These are phyloP conservation scores for Philaethria dido DNA, from an alignment of 2,888 invertebrate species.

Conservation along the genomic window DNA sequence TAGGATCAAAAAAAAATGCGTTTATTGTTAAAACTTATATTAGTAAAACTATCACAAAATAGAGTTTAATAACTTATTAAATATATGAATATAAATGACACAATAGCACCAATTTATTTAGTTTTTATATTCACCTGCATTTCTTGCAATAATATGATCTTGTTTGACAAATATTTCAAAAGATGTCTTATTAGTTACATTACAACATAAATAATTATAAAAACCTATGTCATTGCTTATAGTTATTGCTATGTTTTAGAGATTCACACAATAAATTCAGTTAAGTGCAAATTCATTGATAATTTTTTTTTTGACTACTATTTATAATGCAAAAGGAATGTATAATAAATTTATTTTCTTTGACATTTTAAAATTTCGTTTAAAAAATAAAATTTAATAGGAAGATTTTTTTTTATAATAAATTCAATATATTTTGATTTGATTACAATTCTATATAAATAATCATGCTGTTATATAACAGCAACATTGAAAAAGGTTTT, in stretches of 20 bases:
- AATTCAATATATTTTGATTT: no score
- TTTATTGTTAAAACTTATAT: constrained; percentile 20
- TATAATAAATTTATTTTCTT: neutral
- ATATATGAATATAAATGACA: constrained; percentile 30
- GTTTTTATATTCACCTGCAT: neutral
- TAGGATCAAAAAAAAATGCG: constrained; percentile 7
- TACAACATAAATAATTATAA: neutral
- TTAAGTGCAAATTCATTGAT: neutral
- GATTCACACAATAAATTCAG: constrained; percentile 30
- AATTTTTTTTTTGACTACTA: neutral
- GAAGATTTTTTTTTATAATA: no score
- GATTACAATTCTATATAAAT: no score
- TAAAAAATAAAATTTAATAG: no score
- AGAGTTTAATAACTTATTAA: constrained; percentile 30
- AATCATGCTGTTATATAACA: no score
- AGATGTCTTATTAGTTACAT: neutral
- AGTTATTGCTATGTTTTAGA: constrained; percentile 22
- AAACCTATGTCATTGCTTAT: constrained; percentile 25
- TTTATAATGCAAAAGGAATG: neutral
- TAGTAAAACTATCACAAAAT: constrained; percentile 38
- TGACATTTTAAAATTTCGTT: no score
- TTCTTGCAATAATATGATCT: neutral
- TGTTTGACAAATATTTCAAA: neutral
- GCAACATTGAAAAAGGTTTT: no score
- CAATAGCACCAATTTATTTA: constrained; percentile 36